phyloP scores from a whole-genome alignment of 2,888 invertebrate species.

The Aphrophora alni region DNA sequence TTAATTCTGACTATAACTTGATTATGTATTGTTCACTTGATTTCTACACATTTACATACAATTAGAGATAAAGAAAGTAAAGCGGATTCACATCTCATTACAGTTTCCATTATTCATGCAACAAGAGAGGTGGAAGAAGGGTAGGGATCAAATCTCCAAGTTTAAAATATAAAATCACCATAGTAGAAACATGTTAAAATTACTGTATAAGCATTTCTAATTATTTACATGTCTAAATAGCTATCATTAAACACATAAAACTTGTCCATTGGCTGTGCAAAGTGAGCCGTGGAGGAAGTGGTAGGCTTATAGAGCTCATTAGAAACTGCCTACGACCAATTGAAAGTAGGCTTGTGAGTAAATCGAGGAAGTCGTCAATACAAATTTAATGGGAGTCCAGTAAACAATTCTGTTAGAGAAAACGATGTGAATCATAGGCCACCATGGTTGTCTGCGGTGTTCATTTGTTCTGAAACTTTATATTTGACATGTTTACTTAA shows the following conservation, averaged over 20 bases:
- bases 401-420: neutral
- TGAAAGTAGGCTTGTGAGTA: neutral
- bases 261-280: neutral
- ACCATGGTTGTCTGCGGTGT: neutral
- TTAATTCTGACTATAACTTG: too few relatives aligned
- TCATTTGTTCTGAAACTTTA: too few relatives aligned
- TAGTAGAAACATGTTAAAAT: neutral
- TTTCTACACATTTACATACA: too few relatives aligned
- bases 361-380: constrained; percentile 2
- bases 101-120: too few relatives aligned
- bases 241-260: neutral
- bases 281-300: neutral
- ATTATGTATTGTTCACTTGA: too few relatives aligned
- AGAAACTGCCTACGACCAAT: neutral
- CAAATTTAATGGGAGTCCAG: neutral
- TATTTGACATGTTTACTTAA: too few relatives aligned
- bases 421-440: neutral
- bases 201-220: too few relatives aligned
- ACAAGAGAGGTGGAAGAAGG: too few relatives aligned
- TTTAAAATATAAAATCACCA: neutral
- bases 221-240: neutral
- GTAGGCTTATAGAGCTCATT: neutral
- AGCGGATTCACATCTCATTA: too few relatives aligned
- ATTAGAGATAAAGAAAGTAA: too few relatives aligned
- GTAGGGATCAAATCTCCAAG: neutral